Conservation (phyloP, 2,797 vertebrate species). For the Aulostomus chinensis region DNA sequence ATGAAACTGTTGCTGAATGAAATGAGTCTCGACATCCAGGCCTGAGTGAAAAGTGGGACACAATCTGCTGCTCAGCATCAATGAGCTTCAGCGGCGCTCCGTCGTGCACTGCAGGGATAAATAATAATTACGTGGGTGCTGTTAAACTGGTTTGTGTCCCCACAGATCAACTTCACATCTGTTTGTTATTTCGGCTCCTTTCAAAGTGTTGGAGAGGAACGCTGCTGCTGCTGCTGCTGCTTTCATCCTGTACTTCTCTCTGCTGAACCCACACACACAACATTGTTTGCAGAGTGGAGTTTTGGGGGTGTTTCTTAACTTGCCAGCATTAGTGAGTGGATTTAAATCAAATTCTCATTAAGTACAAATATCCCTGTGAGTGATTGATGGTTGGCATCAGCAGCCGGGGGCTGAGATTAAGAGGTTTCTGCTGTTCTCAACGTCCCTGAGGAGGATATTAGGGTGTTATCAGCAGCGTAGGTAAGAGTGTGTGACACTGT, state of each 20-base stretch:
- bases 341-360: constrained; percentile 21
- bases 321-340: too few species aligned
- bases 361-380: constrained; percentile 2
- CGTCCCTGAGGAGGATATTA: constrained; percentile 11
- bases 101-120: constrained; percentile 3
- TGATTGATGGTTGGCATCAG: constrained; percentile 8
- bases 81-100: constrained; percentile 10
- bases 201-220: too few species aligned
- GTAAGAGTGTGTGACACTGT: constrained; percentile 6
- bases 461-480: constrained; percentile 17
- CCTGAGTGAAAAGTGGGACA: too few species aligned
- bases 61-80: too few species aligned
- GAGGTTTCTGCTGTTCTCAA: background rate
- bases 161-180: too few species aligned
- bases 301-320: background rate
- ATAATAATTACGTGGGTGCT: background rate
- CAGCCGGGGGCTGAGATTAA: constrained; percentile 21
- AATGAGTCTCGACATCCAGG: constrained; percentile 8
- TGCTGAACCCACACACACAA: too few species aligned
- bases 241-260: too few species aligned
- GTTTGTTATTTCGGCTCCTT: too few species aligned
- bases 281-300: too few species aligned
- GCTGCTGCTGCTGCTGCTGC: too few species aligned
- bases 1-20: constrained; percentile 6
- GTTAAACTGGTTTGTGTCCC: background rate